These are phyloP conservation scores for Lepisosteus oculatus DNA, from an alignment of 2,113 vertebrate genomes.

Conservation along the genomic window DNA sequence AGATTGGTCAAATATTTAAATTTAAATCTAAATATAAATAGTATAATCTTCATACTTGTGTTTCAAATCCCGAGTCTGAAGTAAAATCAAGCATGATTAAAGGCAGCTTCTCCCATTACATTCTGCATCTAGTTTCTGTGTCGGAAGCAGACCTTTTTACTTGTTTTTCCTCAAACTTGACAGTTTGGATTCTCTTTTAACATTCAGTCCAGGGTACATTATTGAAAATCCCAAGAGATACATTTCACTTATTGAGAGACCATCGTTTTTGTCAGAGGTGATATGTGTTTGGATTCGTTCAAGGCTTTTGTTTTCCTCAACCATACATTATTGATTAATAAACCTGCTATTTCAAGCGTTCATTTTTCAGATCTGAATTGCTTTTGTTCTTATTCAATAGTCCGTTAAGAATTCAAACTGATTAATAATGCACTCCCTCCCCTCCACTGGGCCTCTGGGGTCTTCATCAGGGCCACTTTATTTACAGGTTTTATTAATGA, in stretches of 20 bases:
- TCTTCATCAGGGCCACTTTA: conserved; percentile 33
- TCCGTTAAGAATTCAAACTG: conserved; percentile 37
- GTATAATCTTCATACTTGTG: too few species aligned
- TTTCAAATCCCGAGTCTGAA: too few species aligned
- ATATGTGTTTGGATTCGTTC: conserved; percentile 14
- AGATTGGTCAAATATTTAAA: too few species aligned
- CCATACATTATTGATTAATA: conserved; percentile 27
- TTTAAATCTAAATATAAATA: too few species aligned
- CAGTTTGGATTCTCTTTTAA: neutral
- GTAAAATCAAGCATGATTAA: too few species aligned
- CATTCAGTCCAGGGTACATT: neutral
- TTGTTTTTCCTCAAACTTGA: neutral
- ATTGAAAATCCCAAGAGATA: neutral
- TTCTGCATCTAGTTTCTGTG: too few species aligned
- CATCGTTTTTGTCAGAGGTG: conserved; percentile 2
- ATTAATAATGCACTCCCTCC: conserved; percentile 41
- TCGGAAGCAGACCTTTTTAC: too few species aligned
- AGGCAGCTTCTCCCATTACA: too few species aligned
- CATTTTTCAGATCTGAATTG: conserved; percentile 31
- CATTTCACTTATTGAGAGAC: neutral
- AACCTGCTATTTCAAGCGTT: conserved; percentile 31
- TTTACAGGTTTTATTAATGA: conserved; percentile 61
- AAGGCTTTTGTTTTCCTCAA: conserved; percentile 19
- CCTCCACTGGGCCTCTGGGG: conserved; percentile 17
- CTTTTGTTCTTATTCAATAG: conserved; percentile 59